Conservation (phyloP, 2,888 invertebrate species). For the Adineta ricciae region DNA sequence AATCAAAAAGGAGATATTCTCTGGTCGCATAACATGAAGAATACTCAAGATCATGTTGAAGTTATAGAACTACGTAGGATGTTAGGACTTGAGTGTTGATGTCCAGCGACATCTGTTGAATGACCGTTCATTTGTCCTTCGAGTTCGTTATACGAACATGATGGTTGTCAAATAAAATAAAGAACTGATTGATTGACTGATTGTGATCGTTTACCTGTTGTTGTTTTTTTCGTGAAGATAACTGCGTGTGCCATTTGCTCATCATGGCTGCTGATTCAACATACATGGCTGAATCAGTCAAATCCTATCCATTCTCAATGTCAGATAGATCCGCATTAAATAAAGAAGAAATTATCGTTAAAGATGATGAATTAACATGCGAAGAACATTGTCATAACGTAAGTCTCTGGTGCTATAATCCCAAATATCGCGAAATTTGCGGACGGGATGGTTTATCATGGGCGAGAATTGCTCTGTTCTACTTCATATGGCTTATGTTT, state of each 20-base stretch:
- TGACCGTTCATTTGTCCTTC: not conserved
- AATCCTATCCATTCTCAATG: not conserved
- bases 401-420: constrained; percentile 23
- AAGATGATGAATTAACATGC: constrained; percentile 25
- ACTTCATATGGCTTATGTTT: constrained; percentile 26
- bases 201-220: not conserved
- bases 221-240: too few species aligned
- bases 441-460: constrained; percentile 32
- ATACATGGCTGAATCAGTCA: not conserved
- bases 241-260: too few species aligned
- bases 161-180: not conserved
- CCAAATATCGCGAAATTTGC: constrained; percentile 29
- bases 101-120: not conserved
- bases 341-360: constrained; percentile 30
- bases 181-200: not conserved
- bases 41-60: not conserved
- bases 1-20: not conserved
- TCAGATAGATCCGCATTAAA: constrained; percentile 27
- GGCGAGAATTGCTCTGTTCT: constrained; percentile 23
- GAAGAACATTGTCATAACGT: constrained; percentile 26
- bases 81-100: not conserved
- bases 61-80: not conserved
- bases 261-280: constrained; percentile 3
- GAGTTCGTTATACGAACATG: not conserved
- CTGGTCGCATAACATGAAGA: not conserved